Percentiles rank a stretch among this genome's conserved stretches.
phyloP scores from a whole-genome alignment of 2,113 vertebrate species.

The Climacteris rufus region DNA sequence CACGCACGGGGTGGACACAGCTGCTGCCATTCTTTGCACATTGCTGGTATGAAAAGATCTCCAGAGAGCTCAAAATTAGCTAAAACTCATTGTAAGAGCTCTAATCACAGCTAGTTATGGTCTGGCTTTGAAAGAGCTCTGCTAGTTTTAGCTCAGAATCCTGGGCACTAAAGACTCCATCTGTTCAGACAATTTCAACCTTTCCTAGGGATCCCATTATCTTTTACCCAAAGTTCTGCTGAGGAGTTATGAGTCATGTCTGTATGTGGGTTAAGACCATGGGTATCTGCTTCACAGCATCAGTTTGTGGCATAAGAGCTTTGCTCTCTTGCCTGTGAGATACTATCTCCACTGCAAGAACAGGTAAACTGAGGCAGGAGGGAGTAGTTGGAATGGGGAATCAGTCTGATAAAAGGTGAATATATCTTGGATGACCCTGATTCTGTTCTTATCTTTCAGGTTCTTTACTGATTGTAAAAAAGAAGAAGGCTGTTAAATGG shows the following conservation, averaged over 20 bases:
- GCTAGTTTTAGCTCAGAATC: not conserved
- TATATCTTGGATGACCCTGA: not conserved
- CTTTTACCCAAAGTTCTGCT: not conserved
- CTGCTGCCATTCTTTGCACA: not conserved
- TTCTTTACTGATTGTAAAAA: not conserved
- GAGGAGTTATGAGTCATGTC: not conserved
- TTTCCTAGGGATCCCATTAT: not conserved
- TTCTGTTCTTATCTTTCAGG: not conserved
- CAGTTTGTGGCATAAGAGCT: not conserved
- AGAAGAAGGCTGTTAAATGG: not conserved
- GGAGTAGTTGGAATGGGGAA: not conserved
- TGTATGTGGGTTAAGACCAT: not conserved
- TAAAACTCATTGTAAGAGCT: not conserved
- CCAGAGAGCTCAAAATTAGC: not conserved
- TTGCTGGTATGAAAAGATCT: not conserved
- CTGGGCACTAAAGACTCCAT: not conserved
- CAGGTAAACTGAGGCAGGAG: not conserved
- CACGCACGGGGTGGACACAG: accelerated
- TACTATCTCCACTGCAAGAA: not conserved
- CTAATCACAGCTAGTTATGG: not conserved
- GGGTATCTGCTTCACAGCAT: not conserved
- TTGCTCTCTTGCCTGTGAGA: not conserved
- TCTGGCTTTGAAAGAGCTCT: not conserved
- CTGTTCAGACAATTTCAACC: not conserved
- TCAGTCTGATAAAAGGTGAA: not conserved